A percentile compares a stretch with the other conserved stretches of the same genome.
Conservation (phyloP, 2,797 vertebrate species). For the Tadarida brasiliensis region DNA sequence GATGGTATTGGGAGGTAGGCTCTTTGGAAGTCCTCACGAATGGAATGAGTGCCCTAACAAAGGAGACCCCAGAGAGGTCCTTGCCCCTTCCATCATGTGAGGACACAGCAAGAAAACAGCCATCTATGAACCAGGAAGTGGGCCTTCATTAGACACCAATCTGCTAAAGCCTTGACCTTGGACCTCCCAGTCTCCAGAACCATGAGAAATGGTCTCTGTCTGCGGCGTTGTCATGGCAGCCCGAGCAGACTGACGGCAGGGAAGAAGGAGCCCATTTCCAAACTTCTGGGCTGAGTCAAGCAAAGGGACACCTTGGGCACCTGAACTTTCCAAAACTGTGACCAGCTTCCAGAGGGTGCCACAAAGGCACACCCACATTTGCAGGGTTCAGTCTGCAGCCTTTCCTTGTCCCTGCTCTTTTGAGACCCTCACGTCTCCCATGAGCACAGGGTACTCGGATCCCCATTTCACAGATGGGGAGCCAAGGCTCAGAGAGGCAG, state of each 20-base stretch:
- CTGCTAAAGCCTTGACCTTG: neutral
- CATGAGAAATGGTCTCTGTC: neutral
- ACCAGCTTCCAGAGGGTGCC: neutral
- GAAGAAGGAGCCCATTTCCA: neutral
- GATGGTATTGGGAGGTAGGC: neutral
- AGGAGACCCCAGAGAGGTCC: neutral
- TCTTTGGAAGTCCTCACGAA: neutral
- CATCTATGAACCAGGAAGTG: neutral
- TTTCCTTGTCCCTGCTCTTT: neutral
- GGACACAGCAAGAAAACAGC: neutral
- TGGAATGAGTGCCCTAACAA: no score
- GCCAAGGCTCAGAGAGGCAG: slow-evolving; percentile 10
- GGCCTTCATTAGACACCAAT: neutral
- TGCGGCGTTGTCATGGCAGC: neutral
- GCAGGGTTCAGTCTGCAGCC: neutral
- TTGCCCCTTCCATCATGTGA: neutral
- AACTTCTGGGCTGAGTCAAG: neutral
- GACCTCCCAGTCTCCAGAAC: neutral
- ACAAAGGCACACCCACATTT: neutral
- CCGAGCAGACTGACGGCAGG: accelerated
- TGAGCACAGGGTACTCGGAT: neutral
- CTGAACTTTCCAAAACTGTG: neutral
- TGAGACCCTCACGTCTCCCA: neutral
- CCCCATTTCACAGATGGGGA: neutral
- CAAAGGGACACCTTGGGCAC: neutral